Evolutionary conservation across 2,797 vertebrate genomes (phyloP).

Genomic region (Silurus lanzhouensis): DNA sequence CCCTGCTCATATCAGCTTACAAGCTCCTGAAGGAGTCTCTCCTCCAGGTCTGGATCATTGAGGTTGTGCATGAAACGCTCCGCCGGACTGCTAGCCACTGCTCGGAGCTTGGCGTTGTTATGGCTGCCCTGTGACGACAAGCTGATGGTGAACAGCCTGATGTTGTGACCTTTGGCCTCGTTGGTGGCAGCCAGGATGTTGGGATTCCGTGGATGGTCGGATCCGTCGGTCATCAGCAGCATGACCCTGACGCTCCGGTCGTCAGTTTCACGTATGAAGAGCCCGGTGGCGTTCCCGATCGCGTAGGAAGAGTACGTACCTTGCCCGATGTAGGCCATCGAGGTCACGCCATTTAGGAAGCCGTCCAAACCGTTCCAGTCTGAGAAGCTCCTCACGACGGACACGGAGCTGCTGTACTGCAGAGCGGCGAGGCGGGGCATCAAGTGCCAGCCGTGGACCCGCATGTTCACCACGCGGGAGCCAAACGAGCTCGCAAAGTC

Average conservation of each 20-base stretch:
- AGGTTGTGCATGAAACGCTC: constrained; percentile 78
- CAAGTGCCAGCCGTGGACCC: constrained; percentile 68
- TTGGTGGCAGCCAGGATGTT: constrained; percentile 71
- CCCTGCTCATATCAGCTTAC: constrained; percentile 67
- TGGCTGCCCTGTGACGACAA: constrained; percentile 73
- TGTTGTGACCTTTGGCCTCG: constrained; percentile 77
- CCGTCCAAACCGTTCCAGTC: constrained; percentile 77
- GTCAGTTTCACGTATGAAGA: constrained; percentile 78
- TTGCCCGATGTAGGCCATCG: constrained; percentile 83
- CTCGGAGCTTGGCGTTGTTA: constrained; percentile 76
- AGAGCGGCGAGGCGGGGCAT: constrained; percentile 78
- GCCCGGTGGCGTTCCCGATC: constrained; percentile 80
- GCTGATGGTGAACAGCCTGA: constrained; percentile 82
- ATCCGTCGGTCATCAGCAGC: constrained; percentile 86
- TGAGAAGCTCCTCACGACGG: constrained; percentile 75
- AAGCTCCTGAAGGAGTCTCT: constrained; percentile 75
- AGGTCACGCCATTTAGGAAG: constrained; percentile 74
- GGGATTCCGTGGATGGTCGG: constrained; percentile 85
- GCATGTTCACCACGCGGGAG: constrained; percentile 72
- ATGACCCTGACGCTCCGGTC: constrained; percentile 73
- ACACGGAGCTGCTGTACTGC: constrained; percentile 88
- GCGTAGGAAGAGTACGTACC: constrained; percentile 89
- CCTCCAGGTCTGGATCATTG: constrained; percentile 74
- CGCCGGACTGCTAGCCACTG: constrained; percentile 77
- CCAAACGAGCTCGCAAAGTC: constrained; percentile 78